Conservation (phyloP, 2,113 vertebrate species). For the Upupa epops region DNA sequence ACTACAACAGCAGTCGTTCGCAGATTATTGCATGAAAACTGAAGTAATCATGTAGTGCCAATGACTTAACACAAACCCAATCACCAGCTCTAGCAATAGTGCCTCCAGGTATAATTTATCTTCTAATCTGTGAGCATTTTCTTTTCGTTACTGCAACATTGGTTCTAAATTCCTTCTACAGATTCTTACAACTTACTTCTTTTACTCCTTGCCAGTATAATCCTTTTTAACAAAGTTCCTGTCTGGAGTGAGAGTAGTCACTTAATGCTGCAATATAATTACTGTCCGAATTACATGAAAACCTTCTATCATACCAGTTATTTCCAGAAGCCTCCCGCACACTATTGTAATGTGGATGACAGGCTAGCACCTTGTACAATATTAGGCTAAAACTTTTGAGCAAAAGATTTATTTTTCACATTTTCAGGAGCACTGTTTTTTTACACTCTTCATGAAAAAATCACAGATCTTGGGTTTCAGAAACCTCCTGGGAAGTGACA, state of each 20-base stretch:
- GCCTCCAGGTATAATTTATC: not conserved
- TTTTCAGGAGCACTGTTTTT: not conserved
- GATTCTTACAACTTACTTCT: not conserved
- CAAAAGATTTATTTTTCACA: not conserved
- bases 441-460: not conserved
- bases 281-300: not conserved
- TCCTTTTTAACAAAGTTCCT: not conserved
- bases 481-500: slow-evolving; percentile 53
- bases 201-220: not conserved
- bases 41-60: not conserved
- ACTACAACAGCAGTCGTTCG: not conserved
- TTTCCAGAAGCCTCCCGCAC: not conserved
- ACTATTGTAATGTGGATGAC: not conserved
- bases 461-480: not conserved
- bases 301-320: not conserved
- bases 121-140: not conserved
- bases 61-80: not conserved
- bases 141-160: not conserved
- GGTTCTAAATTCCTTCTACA: not conserved
- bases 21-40: not conserved
- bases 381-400: not conserved
- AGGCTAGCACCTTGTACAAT: not conserved
- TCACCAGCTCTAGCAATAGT: not conserved
- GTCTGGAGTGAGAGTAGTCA: not conserved
- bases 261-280: not conserved